These are phyloP conservation scores for Oreochromis tanganicae DNA, from an alignment of 2,113 vertebrate genomes.

Conservation along the genomic window DNA sequence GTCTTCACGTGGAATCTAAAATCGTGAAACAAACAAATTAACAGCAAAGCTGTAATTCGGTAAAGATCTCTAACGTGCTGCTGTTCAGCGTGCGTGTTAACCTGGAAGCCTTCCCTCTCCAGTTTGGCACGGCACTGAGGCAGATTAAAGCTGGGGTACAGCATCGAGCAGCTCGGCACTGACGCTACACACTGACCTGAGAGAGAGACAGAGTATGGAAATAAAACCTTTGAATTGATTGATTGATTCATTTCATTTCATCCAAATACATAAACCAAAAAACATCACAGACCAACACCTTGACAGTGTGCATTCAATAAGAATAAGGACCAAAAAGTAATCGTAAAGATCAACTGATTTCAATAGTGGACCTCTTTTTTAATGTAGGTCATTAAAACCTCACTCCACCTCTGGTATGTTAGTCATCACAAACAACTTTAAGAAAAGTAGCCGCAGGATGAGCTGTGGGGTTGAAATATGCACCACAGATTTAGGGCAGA, in stretches of 20 bases:
- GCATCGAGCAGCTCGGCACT: conserved; percentile 34
- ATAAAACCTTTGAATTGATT: not conserved
- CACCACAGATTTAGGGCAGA: not conserved
- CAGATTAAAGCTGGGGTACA: conserved; percentile 66
- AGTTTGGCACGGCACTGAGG: conserved; percentile 50
- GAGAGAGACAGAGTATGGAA: not conserved
- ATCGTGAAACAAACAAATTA: not conserved
- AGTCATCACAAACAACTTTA: not conserved
- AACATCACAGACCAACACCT: not conserved
- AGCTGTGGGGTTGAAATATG: not conserved
- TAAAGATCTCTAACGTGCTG: not conserved
- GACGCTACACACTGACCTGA: conserved; percentile 69
- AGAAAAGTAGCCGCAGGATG: not conserved
- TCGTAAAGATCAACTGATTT: not conserved
- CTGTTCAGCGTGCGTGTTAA: not conserved
- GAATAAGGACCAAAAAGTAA: not conserved
- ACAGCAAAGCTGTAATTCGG: no score
- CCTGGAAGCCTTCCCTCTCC: conserved; percentile 66
- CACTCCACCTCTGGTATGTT: not conserved
- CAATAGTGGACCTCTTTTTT: not conserved
- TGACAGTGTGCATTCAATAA: not conserved
- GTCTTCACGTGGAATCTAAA: conserved; percentile 64
- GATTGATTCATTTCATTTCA: not conserved
- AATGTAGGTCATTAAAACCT: not conserved
- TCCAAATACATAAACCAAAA: not conserved